These are phyloP conservation scores for Pterocles gutturalis DNA, from an alignment of 2,113 vertebrate species.

Conservation along the genomic window DNA sequence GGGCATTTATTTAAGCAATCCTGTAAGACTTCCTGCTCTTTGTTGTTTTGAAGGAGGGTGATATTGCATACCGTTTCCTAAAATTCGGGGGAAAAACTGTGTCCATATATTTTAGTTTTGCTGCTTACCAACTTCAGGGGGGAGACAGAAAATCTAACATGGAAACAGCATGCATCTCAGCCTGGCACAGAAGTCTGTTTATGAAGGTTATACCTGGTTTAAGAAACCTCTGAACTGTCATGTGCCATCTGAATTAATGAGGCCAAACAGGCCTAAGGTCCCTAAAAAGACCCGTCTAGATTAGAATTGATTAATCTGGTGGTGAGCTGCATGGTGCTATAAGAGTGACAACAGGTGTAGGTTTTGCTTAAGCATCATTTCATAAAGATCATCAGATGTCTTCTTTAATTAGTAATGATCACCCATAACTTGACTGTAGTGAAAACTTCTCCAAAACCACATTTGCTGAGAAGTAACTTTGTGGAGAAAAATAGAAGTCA, in stretches of 20 bases:
- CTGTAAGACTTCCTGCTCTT: not conserved
- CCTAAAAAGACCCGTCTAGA: conserved; percentile 70
- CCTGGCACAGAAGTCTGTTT: conserved; percentile 52
- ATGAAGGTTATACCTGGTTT: conserved; percentile 66
- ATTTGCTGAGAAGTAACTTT: not conserved
- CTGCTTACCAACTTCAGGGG: not conserved
- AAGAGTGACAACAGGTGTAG: conserved; percentile 59
- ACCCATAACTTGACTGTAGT: not conserved
- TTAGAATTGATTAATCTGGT: conserved; percentile 74
- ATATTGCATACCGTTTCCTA: not conserved
- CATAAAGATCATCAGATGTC: not conserved
- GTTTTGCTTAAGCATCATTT: conserved; percentile 52
- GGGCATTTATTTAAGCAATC: not conserved
- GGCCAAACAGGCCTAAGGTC: conserved; percentile 72
- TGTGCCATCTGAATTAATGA: conserved; percentile 78
- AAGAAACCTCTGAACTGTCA: conserved; percentile 78
- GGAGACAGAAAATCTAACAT: conserved; percentile 24
- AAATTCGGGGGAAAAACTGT: not conserved
- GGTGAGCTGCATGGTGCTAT: conserved; percentile 50
- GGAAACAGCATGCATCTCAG: conserved; percentile 38
- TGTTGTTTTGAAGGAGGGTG: not conserved
- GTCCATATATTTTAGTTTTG: not conserved
- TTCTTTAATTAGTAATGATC: not conserved
- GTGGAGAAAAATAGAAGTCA: not conserved
- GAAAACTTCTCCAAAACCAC: conserved; percentile 7